Conservation (phyloP, 2,797 vertebrate genomes). For the Choloepus didactylus region DNA sequence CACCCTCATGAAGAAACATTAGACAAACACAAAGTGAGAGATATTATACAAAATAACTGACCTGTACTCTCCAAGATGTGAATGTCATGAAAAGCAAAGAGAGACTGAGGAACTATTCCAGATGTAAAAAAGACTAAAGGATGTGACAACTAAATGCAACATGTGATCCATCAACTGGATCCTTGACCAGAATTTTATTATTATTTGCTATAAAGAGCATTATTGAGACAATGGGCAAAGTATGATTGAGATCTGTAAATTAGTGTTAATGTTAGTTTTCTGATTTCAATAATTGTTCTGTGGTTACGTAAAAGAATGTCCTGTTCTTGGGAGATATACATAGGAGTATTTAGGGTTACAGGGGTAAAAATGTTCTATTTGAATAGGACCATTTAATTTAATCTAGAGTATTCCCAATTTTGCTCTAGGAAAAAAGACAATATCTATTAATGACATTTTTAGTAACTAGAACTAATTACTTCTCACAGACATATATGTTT, state of each 20-base stretch:
- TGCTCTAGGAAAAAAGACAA: not conserved
- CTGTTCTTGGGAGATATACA: constrained; percentile 22
- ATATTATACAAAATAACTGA: not conserved
- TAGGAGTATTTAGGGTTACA: constrained; percentile 5
- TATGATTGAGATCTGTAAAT: not conserved
- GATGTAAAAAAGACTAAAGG: not conserved
- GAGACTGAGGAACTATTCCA: not conserved
- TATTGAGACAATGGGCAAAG: not conserved
- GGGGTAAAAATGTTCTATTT: not conserved
- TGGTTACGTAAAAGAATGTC: not conserved
- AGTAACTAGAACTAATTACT: constrained; percentile 31
- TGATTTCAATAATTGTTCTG: not conserved
- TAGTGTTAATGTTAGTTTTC: constrained; percentile 3
- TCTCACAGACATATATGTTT: constrained; percentile 6
- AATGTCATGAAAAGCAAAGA: not conserved
- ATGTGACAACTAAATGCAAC: not conserved
- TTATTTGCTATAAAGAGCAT: constrained; percentile 4
- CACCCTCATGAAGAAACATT: not conserved
- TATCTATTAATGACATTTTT: constrained; percentile 49
- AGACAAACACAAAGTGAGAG: not conserved
- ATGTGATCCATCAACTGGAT: not conserved
- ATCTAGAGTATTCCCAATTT: constrained; percentile 39
- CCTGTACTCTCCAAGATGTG: not conserved
- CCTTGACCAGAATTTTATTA: not conserved
- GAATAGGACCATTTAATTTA: constrained; percentile 28